Evolutionary conservation across 2,888 invertebrate genomes (phyloP), one percentile per base, ranked within the genome.

Genomic region (Oscheius sp.): DNA sequence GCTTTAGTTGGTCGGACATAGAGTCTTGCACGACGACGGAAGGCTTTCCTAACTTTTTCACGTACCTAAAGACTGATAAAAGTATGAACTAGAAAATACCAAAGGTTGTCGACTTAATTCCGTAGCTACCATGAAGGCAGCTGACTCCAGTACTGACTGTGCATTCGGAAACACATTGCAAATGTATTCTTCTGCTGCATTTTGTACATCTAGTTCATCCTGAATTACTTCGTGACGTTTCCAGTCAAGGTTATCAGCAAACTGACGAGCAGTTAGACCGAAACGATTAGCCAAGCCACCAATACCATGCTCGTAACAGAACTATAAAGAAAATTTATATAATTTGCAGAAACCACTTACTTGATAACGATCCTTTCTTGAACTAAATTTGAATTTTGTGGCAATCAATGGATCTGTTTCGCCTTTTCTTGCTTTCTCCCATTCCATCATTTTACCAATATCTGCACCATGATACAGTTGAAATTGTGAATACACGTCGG

Each of bases 401-500:
- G 33, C 24, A 9, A 6, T 32, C 8, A 36, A 17, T 9, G 20
- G 54, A n/a, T 26, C 59, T 2, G 9, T 30, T 5, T 44, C 44
- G 24, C 44, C 63, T 44, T 32, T 49, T 41, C 44, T 38, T 28
- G 20, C 26, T 28, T 68, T 69, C 59, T 84, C 84, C 80, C 80
- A 80, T 32, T 67, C 68, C 5, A 63, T 54, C 88, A 88, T 87
- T 66, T 85, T 84, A n/a, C 86, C 83, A 30, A 88, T 80, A 65
- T 88, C 87, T 3, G 91, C 91, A 0, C 93, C 92, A 86, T 97
- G 96, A 87, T 96, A 94, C 20, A 79, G 64, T 45, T 73, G 73
- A 87, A 97, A 97, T 85, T 96, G 94, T 77, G 92, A 91, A 87
- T 94, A 94, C 1, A 94, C 92, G 84, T 98, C 98, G 69, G 92